Conservation (phyloP, 2,888 invertebrate genomes). For the Sphaerophoria taeniata region DNA sequence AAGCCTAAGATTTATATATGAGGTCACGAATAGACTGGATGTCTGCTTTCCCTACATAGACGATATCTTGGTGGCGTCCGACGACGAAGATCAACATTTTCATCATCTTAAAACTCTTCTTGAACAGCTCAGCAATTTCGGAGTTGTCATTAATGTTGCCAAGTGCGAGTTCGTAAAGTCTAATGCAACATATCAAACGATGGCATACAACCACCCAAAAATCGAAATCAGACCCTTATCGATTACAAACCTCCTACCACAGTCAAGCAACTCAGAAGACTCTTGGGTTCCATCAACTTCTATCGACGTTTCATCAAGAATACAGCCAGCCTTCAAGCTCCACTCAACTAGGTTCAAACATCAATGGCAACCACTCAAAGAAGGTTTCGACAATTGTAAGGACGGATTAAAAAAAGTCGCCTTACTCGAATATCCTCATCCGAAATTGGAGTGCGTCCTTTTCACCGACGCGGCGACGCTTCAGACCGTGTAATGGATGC, state of each 20-base stretch:
- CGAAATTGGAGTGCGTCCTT: constrained; percentile 13
- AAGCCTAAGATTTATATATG: constrained; percentile 79
- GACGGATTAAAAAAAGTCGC: constrained; percentile 19
- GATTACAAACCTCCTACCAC: constrained; percentile 34
- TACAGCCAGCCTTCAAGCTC: constrained; percentile 41
- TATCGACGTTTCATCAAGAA: constrained; percentile 76
- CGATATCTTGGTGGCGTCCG: constrained; percentile 40
- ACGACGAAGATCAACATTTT: constrained; percentile 25
- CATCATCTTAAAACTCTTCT: constrained; percentile 7
- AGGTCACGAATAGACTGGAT: constrained; percentile 56
- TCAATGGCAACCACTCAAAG: constrained; percentile 7
- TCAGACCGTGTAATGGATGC: constrained; percentile 14
- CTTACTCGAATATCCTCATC: constrained; percentile 29
- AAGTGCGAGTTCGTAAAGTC: constrained; percentile 16
- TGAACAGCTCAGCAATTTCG: background rate
- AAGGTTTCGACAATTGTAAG: constrained; percentile 13
- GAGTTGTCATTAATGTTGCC: constrained; percentile 1
- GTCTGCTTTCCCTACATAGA: constrained; percentile 47
- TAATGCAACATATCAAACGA: background rate
- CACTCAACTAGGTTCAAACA: constrained; percentile 34
- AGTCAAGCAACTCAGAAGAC: constrained; percentile 59
- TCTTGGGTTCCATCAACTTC: constrained; percentile 79
- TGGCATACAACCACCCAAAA: constrained; percentile 74
- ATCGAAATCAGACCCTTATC: background rate
- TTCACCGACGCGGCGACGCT: constrained; percentile 32